Base-by-base conservation (phyloP, 2,888 invertebrate genomes). In the Dione vanillae region DNA sequence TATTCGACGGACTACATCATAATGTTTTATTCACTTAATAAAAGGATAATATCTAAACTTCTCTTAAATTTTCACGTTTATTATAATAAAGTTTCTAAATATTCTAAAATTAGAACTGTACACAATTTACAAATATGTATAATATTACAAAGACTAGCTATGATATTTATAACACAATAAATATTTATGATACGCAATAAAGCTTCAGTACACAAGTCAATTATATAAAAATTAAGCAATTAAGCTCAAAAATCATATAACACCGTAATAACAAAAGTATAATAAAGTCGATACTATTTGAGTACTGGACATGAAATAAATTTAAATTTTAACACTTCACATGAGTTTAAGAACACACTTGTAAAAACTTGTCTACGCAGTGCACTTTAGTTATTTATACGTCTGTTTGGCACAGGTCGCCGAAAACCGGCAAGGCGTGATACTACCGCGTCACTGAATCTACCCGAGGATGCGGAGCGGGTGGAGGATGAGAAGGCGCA, bases 351-450 rank as follows among this genome's bases (percentile, higher is more conserved):
- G 88, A 91, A 86, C 90, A 85, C 86, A 79, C 82, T 71, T 81
- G 62, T 62, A 68, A 62, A 61, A 72, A 76, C 72, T 65, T 77
- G 75, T 77, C 78, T 77, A 74, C 65, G 79, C 83, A 85, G 85
- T 85, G 83, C 85, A 87, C 86, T 88, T 85, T 71, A 79, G 20
- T 59, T 47, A 81, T 85, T 89, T 89, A 93, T 82, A 93, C 93
- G 87, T 93, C 93, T 83, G 93, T 93, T 93, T 93, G 93, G 93
- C 93, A 93, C 93, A 93, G 81, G 79, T 92, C 91, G 86, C 92
- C 93, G 93, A 93, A 92, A 81, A 82, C 85, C 92, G 92, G 92
- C 92, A 92, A 81, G 83, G 92, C 92, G 86, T 88, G 89, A 90
- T 92, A 93, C 93, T 93, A 93, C 92, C 93, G 91, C 43, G 92